Conservation (phyloP, 2,888 invertebrate genomes). For the Mesorhabditis sp. region DNA sequence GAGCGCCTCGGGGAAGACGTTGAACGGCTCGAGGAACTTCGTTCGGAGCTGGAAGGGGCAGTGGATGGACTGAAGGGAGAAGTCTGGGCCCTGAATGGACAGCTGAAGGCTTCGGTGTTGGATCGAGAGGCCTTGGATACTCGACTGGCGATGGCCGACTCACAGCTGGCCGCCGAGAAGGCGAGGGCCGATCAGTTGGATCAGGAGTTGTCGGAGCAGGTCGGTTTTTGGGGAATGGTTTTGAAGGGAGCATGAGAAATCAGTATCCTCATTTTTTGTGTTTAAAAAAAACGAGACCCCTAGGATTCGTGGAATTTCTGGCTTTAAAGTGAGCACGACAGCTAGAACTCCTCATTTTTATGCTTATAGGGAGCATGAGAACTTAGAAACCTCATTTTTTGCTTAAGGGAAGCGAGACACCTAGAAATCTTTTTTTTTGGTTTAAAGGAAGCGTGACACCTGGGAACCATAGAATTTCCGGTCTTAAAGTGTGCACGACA, state of each 20-base stretch:
- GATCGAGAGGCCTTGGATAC: constrained; percentile 31
- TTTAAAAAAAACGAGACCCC: too few relatives aligned
- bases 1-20: constrained; percentile 19
- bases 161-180: constrained; percentile 29
- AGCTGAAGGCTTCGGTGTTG: constrained; percentile 40
- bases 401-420: too few relatives aligned
- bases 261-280: not conserved
- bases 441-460: too few relatives aligned
- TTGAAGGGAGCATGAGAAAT: not conserved
- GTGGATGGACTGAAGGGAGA: constrained; percentile 47
- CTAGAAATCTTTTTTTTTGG: too few relatives aligned
- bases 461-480: too few relatives aligned
- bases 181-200: constrained; percentile 28
- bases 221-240: not conserved
- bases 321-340: too few relatives aligned
- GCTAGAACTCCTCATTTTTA: too few relatives aligned
- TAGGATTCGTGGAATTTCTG: too few relatives aligned
- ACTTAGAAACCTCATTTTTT: too few relatives aligned
- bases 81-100: constrained; percentile 50
- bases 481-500: too few relatives aligned
- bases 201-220: constrained; percentile 37
- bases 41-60: constrained; percentile 46
- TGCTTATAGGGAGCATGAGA: too few relatives aligned
- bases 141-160: constrained; percentile 25
- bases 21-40: constrained; percentile 28